phyloP scores from a whole-genome alignment of 2,888 invertebrate genomes.

The Elysia crispata region DNA sequence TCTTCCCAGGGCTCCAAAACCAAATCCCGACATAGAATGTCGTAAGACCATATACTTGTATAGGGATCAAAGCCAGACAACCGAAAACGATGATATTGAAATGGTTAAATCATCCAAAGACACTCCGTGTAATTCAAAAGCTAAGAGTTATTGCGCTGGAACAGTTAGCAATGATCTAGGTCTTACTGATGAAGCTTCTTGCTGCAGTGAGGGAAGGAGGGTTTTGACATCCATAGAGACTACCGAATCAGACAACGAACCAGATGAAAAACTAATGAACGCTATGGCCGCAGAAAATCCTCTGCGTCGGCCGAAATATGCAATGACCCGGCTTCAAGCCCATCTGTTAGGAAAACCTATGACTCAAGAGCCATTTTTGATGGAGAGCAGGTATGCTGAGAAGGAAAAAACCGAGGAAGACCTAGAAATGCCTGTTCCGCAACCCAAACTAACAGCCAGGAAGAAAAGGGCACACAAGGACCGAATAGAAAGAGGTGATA shows the following conservation, averaged over 20 bases:
- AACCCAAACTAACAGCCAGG: not conserved
- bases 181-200: too few species aligned
- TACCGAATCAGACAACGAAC: not conserved
- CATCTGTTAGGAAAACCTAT: not conserved
- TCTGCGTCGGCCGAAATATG: not conserved
- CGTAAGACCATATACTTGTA: too few species aligned
- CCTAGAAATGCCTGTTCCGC: not conserved
- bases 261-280: not conserved
- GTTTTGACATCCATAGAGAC: not conserved
- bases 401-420: not conserved
- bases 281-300: not conserved
- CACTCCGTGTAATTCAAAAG: too few species aligned
- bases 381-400: not conserved
- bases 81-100: too few species aligned
- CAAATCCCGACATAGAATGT: too few species aligned
- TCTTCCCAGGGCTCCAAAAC: too few species aligned
- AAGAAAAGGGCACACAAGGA: not conserved
- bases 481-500: not conserved
- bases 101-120: too few species aligned
- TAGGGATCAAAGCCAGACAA: too few species aligned
- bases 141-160: too few species aligned
- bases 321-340: not conserved
- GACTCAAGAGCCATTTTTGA: not conserved
- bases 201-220: too few species aligned
- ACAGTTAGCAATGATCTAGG: too few species aligned